Evolutionary conservation across 2,888 invertebrate species (phyloP), one percentile per base, ranked within the genome.

Genomic region (Ectemnius lituratus): DNA sequence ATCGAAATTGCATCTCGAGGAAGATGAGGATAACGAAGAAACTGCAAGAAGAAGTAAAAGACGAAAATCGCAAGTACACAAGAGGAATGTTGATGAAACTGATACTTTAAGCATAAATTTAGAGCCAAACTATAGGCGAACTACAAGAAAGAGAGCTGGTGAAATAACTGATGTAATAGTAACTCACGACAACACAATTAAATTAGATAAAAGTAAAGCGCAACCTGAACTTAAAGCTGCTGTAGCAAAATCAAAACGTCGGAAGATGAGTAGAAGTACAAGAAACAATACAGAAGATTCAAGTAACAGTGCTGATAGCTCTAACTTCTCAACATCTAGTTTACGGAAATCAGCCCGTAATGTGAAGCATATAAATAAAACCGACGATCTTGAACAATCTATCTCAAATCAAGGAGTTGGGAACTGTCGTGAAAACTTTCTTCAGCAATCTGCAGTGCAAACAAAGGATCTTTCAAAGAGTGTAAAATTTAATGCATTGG

Each of bases 41-140:
- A 49, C 70, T 27, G 57, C 45, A 11, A 0, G 90, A 90, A 46
- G 83, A 89, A 60, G 90, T 90, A 91, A 91, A 68, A 87, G 85
- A 58, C 82, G 90, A 8, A 90, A 89, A 78, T 84, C 82, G 37
- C 81, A 73, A 16, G 65, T 60, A 0, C 84, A 83, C 14, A 85
- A 82, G n/a, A 68, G 77, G 58, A 62, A 14, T 63, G 11, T 8
- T 4, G 37, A 37, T 11, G 37, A 37, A 37, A 37, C 52, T 23
- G 20, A 58, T 16, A 52, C 52, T 52, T 16, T 52, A 52, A 52
- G 61, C 2, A 13, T 28, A 18, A 62, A 62, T n/a, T 2, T 46
- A 1, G 74, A 62, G 23, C 45, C 59, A 20, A 47, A 14, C 11
- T 57, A n/a, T 4, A 82, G 68, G 45, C 75, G 67, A 62, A 74